A percentile compares a stretch with the other conserved stretches of the same genome.
Conservation (phyloP, 1,140 invertebrate genomes). For the Ceratina calcarata region DNA sequence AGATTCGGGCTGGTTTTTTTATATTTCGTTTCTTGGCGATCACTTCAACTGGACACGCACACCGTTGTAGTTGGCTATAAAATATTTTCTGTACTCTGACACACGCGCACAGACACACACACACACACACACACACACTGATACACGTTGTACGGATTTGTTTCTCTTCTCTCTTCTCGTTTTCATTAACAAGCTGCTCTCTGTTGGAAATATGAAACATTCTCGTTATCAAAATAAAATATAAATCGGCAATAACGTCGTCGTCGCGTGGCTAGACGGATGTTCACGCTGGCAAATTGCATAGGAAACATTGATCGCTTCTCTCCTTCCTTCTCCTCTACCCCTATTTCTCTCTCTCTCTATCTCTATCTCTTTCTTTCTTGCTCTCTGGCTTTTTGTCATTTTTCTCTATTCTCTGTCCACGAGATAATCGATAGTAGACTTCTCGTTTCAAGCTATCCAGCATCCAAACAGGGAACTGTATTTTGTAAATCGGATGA, state of each 20-base stretch:
- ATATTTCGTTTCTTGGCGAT: too few species aligned
- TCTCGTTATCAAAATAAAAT: conserved; percentile 74
- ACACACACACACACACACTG: conserved; percentile 12
- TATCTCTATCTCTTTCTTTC: not conserved
- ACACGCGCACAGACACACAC: too few species aligned
- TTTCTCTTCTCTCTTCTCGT: not conserved
- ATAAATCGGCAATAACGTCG: conserved; percentile 72
- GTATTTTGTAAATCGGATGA: too few species aligned
- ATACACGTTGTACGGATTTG: not conserved
- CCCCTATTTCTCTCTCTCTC: not conserved
- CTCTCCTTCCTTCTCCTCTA: conserved; percentile 46
- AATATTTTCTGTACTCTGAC: too few species aligned
- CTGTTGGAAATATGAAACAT: conserved; percentile 67
- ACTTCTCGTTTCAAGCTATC: not conserved
- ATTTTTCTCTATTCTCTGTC: not conserved
- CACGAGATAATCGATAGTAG: conserved; percentile 42
- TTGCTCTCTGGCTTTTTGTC: not conserved
- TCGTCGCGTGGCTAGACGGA: conserved; percentile 40
- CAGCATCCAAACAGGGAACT: too few species aligned
- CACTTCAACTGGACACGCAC: too few species aligned
- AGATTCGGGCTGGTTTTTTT: too few species aligned
- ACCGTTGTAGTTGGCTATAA: too few species aligned
- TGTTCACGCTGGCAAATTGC: conserved; percentile 63
- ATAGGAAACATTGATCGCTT: conserved; percentile 68
- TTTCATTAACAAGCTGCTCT: too few species aligned